Base-by-base conservation (phyloP, 2,797 vertebrate species). In the Notolepis coatsorum region DNA sequence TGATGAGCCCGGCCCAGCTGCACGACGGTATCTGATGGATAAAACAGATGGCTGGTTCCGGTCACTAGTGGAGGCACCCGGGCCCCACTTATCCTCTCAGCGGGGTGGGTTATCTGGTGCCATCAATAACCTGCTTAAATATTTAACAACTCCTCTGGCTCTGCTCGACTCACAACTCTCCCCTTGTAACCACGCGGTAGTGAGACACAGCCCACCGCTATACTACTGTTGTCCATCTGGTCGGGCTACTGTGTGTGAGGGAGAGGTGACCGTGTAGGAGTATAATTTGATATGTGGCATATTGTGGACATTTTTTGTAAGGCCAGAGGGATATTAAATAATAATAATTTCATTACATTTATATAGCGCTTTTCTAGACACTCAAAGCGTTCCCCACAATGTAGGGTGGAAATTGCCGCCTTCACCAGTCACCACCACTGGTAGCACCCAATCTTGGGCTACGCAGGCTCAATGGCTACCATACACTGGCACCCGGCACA, bases 101-200 rank as follows among this genome's bases (percentile, higher is more conserved):
- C 48, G 61, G 63, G 66, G 43, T n/a, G n/a, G 51, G 64, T 58
- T 48, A 4, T 64, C 57, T 52, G 20, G 68, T 38, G 51, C 52
- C 68, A 82, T 85, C 75, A 79, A 80, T 85, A 85, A 84, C 61
- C 58, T 61, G 1, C 3, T 75, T 63, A 77, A 79, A 81, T 73
- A 85, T 84, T 84, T 45, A 82, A 58, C 28, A 74, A 42, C 50
- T 67, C 54, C 48, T 71, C 28, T 1, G 35, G 45, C 51, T 28
- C 20, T 41, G 23, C 28, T 51, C 38, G 5, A 45, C 38, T 70
- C 37, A 38, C 21, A 37, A 48, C 45, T 52, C 24, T 24, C n/a
- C 42, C 24, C 42, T 35, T 58, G 6, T 52, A 7, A 35, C 60
- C 73, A 46, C 59, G 31, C 49, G 25, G 39, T n/a, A n/a, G 58